phyloP scores from a whole-genome alignment of 2,113 vertebrate genomes.

The Lepidothrix coronata region DNA sequence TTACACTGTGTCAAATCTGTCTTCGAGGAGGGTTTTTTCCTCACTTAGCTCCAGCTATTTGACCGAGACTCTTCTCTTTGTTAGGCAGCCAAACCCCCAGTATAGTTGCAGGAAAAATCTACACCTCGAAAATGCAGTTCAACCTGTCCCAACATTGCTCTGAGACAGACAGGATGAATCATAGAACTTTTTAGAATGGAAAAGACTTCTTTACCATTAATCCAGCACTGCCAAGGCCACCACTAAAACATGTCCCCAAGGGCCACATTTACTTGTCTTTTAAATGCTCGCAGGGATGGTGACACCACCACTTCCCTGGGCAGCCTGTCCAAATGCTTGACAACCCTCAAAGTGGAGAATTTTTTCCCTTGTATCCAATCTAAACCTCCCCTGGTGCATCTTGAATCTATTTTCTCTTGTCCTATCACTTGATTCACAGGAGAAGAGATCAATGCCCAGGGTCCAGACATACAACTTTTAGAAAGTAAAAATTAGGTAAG shows the following conservation, averaged over 20 bases:
- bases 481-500: not conserved
- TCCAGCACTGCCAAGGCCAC: not conserved
- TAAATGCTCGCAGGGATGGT: not conserved
- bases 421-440: accelerated
- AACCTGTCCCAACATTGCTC: not conserved
- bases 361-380: not conserved
- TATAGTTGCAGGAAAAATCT: not conserved
- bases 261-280: accelerated
- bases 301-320: not conserved
- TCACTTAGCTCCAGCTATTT: not conserved
- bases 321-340: not conserved
- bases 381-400: not conserved
- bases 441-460: not conserved
- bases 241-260: not conserved
- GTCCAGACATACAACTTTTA: not conserved
- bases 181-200: not conserved
- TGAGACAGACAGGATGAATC: not conserved
- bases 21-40: not conserved
- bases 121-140: not conserved
- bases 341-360: accelerated
- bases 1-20: not conserved
- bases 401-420: not conserved
- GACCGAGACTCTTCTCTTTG: not conserved
- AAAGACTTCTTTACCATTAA: not conserved
- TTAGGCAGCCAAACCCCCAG: not conserved